A percentile compares a stretch with the other conserved stretches of the same genome.
Conservation (phyloP, 2,797 vertebrate species). For the Mycteria americana region DNA sequence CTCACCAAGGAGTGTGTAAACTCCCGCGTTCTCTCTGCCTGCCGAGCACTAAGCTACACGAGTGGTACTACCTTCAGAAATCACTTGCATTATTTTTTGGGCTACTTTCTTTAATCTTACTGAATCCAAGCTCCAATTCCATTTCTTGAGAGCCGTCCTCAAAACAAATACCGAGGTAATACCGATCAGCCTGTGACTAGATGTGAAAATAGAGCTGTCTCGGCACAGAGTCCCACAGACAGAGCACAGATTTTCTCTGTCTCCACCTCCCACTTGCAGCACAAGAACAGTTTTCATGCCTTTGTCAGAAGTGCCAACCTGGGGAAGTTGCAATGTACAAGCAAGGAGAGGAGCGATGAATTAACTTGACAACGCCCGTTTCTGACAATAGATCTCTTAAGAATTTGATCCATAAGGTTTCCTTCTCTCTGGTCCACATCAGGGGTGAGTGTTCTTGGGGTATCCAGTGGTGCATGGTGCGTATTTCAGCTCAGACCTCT, state of each 20-base stretch:
- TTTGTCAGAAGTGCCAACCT: constrained; percentile 61
- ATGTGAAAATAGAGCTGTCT: constrained; percentile 50
- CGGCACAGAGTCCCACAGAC: neutral
- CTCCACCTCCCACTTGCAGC: constrained; percentile 62
- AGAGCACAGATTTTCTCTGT: constrained; percentile 62
- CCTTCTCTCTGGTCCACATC: neutral
- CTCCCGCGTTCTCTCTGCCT: neutral
- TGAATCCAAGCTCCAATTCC: neutral
- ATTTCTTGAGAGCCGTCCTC: neutral
- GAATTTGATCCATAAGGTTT: neutral
- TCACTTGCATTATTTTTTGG: neutral
- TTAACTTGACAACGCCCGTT: neutral
- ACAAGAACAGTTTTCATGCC: constrained; percentile 53
- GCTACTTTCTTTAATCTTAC: neutral
- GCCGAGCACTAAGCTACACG: neutral
- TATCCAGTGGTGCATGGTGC: rapidly evolving
- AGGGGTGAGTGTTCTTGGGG: neutral
- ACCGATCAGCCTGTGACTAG: constrained; percentile 15
- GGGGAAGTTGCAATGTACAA: constrained; percentile 9
- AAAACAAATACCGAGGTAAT: neutral
- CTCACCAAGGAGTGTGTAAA: neutral
- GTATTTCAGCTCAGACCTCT: neutral
- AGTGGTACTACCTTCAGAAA: neutral
- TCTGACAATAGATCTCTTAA: neutral
- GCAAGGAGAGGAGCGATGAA: neutral